A percentile compares a stretch with the other conserved stretches of the same genome.
These are phyloP conservation scores for Polydesmus complanatus DNA, from an alignment of 2,888 invertebrate species.

Conservation along the genomic window DNA sequence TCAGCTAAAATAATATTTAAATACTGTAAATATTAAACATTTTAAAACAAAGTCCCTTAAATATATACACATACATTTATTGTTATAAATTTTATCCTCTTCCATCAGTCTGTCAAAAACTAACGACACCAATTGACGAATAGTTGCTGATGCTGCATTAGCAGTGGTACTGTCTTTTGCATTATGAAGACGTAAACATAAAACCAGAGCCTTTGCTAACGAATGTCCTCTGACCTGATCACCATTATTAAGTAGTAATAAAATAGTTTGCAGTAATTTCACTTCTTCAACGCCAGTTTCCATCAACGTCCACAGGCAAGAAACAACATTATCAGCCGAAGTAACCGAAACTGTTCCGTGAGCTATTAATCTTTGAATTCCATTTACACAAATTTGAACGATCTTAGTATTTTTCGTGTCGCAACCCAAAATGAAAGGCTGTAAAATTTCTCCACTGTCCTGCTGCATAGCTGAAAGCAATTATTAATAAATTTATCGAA, in stretches of 20 bases:
- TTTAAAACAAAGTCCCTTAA: background rate
- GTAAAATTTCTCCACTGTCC: constrained; percentile 84
- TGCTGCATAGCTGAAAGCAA: constrained; percentile 71
- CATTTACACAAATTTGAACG: constrained; percentile 80
- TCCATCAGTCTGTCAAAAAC: constrained; percentile 74
- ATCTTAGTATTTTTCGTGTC: constrained; percentile 93
- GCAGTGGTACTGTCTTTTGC: constrained; percentile 87
- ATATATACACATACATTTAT: constrained; percentile 23
- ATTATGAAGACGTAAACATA: constrained; percentile 93
- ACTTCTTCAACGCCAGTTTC: constrained; percentile 90
- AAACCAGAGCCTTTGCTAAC: constrained; percentile 61
- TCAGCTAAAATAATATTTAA: no score
- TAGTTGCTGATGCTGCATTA: constrained; percentile 95
- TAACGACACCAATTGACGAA: constrained; percentile 82
- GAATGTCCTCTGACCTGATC: constrained; percentile 1
- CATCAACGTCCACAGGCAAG: constrained; percentile 84
- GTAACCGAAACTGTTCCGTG: constrained; percentile 45
- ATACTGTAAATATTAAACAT: no score
- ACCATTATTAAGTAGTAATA: constrained; percentile 55
- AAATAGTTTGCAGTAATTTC: constrained; percentile 89
- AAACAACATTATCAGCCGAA: constrained; percentile 82
- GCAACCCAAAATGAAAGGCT: constrained; percentile 92
- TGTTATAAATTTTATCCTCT: constrained; percentile 40
- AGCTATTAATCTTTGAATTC: constrained; percentile 78
- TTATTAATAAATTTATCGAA: constrained; percentile 33